Conservation (phyloP, 1,140 invertebrate species). For the Battus philenor region DNA sequence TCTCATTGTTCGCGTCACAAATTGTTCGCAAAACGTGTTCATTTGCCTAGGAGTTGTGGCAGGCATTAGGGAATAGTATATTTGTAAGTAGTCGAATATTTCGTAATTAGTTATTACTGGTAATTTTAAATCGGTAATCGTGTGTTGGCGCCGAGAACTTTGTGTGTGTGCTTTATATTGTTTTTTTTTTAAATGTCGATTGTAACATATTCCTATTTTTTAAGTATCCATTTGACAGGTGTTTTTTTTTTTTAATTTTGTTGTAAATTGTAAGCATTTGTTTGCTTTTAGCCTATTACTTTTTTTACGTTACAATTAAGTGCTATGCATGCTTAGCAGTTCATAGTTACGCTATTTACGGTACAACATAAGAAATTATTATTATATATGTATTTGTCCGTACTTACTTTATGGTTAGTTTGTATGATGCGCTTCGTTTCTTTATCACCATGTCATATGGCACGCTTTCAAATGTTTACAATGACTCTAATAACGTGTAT, state of each 20-base stretch:
- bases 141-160: constrained; percentile 4
- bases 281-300: constrained; percentile 66
- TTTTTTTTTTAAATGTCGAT: constrained; percentile 31
- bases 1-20: too few species aligned
- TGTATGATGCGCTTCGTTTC: constrained; percentile 51
- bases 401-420: constrained; percentile 71
- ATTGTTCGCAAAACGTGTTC: too few species aligned
- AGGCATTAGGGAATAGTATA: constrained; percentile 8
- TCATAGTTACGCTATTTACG: constrained; percentile 67
- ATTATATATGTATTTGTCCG: constrained; percentile 68
- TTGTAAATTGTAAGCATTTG: constrained; percentile 76
- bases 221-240: constrained; percentile 26
- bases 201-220: constrained; percentile 16
- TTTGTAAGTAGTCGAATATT: neutral
- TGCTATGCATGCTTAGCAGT: constrained; percentile 74
- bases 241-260: constrained; percentile 48
- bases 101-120: neutral
- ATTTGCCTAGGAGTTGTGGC: neutral
- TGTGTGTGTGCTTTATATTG: constrained; percentile 31
- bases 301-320: constrained; percentile 43
- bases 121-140: too few species aligned
- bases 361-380: constrained; percentile 44
- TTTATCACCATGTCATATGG: constrained; percentile 55
- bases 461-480: constrained; percentile 76
- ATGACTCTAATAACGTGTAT: constrained; percentile 49